These are phyloP conservation scores for Aporophyla lueneburgensis DNA, from an alignment of 2,888 invertebrate genomes.

Conservation along the genomic window DNA sequence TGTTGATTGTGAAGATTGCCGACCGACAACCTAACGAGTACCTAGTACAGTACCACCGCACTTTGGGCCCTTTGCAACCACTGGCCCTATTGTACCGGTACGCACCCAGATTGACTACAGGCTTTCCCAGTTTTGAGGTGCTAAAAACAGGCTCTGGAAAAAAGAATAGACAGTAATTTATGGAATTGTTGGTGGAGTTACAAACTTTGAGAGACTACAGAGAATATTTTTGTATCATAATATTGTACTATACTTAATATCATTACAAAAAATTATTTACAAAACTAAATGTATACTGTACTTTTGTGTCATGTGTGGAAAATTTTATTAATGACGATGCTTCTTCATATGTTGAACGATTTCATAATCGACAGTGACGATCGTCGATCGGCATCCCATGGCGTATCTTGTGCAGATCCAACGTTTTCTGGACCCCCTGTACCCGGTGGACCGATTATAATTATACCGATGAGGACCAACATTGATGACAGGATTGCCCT, in stretches of 20 bases:
- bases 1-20: constrained; percentile 32
- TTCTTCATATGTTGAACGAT: constrained; percentile 22
- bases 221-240: not conserved
- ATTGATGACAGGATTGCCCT: constrained; percentile 55
- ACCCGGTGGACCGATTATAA: constrained; percentile 46
- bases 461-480: constrained; percentile 59
- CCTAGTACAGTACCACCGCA: constrained; percentile 50
- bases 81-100: constrained; percentile 57
- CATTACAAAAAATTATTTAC: not conserved
- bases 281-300: not conserved
- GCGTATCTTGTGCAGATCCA: constrained; percentile 52
- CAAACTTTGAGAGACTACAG: not conserved
- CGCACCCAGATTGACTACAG: constrained; percentile 64
- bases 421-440: constrained; percentile 30
- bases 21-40: constrained; percentile 37
- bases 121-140: constrained; percentile 63
- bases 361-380: constrained; percentile 44
- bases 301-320: not conserved
- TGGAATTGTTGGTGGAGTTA: not conserved
- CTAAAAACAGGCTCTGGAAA: constrained; percentile 50
- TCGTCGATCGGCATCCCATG: constrained; percentile 50
- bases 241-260: not conserved
- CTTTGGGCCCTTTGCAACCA: constrained; percentile 34
- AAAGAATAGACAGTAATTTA: constrained; percentile 15
- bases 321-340: constrained; percentile 23